Evolutionary conservation across 2,797 vertebrate species (phyloP).

Genomic region (Pseudochirops corinnae): DNA sequence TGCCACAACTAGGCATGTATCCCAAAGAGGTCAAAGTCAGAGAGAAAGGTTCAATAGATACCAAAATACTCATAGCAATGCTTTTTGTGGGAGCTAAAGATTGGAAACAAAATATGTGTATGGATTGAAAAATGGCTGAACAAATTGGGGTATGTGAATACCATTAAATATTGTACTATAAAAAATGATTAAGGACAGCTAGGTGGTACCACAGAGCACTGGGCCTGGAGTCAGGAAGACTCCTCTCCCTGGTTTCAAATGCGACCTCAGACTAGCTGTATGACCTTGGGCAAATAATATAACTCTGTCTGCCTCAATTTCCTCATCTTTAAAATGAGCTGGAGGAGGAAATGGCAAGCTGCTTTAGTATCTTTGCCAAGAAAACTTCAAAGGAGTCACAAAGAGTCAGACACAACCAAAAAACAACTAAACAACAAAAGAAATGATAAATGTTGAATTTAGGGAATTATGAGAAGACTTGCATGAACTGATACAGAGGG

Average conservation of each 20-base stretch:
- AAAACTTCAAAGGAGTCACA: neutral
- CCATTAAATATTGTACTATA: neutral
- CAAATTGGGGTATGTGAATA: neutral
- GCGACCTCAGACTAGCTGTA: neutral
- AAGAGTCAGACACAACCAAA: neutral
- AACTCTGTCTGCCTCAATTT: neutral
- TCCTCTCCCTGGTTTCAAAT: neutral
- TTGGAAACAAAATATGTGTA: neutral
- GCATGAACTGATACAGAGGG: neutral
- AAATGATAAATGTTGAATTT: neutral
- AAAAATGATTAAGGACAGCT: neutral
- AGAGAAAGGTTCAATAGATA: neutral
- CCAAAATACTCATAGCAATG: neutral
- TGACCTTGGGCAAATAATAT: neutral
- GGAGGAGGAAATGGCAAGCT: neutral
- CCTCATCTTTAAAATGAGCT: neutral
- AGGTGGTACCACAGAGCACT: neutral
- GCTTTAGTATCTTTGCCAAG: neutral
- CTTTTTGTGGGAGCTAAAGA: neutral
- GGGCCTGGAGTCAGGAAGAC: neutral
- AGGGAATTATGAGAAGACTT: neutral
- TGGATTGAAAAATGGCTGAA: neutral
- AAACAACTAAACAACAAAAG: neutral
- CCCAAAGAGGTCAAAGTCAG: neutral
- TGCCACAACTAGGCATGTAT: neutral